Conservation (phyloP, 2,888 invertebrate genomes). For the Drosophila falleni region DNA sequence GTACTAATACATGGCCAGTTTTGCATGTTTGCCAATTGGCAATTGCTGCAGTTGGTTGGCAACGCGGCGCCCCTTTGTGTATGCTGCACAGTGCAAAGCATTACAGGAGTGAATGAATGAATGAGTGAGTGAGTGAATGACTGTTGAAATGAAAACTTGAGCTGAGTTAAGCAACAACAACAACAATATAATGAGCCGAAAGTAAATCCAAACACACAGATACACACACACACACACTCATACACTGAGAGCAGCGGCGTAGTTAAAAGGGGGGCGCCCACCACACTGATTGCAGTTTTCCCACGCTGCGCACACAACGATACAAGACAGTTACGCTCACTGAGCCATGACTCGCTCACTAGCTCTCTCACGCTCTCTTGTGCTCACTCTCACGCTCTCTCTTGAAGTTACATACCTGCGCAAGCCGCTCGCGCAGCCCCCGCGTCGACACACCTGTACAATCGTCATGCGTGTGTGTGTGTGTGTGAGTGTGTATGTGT, state of each 20-base stretch:
- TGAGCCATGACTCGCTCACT: constrained; percentile 70
- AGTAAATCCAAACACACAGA: constrained; percentile 2
- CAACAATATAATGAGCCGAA: constrained; percentile 17
- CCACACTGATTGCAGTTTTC: constrained; percentile 55
- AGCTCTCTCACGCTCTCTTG: constrained; percentile 42
- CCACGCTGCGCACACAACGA: constrained; percentile 67
- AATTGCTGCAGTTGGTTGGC: constrained; percentile 41
- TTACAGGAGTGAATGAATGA: constrained; percentile 18
- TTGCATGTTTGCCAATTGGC: constrained; percentile 61
- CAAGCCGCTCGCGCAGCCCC: constrained; percentile 58
- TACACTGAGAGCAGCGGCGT: not conserved
- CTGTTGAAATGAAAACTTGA: constrained; percentile 7
- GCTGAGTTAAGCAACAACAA: constrained; percentile 25
- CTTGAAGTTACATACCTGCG: constrained; percentile 66
- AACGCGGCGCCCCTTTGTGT: constrained; percentile 52
- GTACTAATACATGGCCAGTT: constrained; percentile 29
- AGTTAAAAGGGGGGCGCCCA: constrained; percentile 1
- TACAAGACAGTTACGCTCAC: constrained; percentile 70
- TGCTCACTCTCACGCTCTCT: constrained; percentile 28
- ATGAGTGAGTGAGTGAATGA: constrained; percentile 45
- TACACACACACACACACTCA: not conserved
- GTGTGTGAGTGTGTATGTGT: constrained; percentile 15
- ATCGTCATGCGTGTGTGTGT: constrained; percentile 8
- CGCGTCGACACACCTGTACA: constrained; percentile 58
- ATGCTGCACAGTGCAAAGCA: constrained; percentile 37